Evolutionary conservation across 1,140 invertebrate species (phyloP).

Genomic region (Vanessa atalanta): DNA sequence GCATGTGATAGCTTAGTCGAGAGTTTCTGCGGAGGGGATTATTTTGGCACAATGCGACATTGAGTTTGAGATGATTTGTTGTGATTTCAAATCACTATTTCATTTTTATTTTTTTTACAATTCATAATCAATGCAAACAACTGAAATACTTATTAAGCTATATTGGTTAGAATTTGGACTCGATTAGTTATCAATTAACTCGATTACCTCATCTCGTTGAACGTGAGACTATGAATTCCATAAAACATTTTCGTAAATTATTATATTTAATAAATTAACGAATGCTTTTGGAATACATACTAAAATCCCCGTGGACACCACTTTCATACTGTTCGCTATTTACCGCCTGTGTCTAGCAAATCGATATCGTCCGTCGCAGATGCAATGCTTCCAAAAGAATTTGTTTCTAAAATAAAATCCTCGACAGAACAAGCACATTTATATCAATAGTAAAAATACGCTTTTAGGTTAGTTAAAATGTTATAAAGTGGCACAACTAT

Average conservation of each 20-base stretch:
- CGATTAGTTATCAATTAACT: too few relatives aligned
- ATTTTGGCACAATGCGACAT: slow-evolving; percentile 42
- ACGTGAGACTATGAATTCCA: too few relatives aligned
- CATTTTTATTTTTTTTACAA: neutral
- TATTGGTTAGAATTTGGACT: too few relatives aligned
- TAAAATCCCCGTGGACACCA: slow-evolving; percentile 59
- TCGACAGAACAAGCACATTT: slow-evolving; percentile 17
- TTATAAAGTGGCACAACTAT: neutral
- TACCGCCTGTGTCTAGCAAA: slow-evolving; percentile 63
- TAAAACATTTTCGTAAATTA: too few relatives aligned
- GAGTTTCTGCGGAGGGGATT: slow-evolving; percentile 52
- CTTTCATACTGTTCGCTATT: slow-evolving; percentile 69
- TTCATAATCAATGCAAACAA: too few relatives aligned
- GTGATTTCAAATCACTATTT: neutral
- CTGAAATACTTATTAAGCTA: too few relatives aligned
- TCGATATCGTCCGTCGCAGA: slow-evolving; percentile 67
- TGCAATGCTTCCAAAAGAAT: slow-evolving; percentile 59
- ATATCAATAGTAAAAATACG: slow-evolving; percentile 20
- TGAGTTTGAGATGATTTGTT: neutral
- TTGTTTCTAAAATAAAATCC: slow-evolving; percentile 42
- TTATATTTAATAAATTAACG: slow-evolving; percentile 19
- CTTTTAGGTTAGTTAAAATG: slow-evolving; percentile 1
- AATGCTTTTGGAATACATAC: slow-evolving; percentile 45
- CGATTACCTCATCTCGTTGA: too few relatives aligned
- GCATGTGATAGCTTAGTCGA: slow-evolving; percentile 68